Conservation (phyloP, 35 echinoderm and acorn worm species). For the Heliocidaris tuberculata region DNA sequence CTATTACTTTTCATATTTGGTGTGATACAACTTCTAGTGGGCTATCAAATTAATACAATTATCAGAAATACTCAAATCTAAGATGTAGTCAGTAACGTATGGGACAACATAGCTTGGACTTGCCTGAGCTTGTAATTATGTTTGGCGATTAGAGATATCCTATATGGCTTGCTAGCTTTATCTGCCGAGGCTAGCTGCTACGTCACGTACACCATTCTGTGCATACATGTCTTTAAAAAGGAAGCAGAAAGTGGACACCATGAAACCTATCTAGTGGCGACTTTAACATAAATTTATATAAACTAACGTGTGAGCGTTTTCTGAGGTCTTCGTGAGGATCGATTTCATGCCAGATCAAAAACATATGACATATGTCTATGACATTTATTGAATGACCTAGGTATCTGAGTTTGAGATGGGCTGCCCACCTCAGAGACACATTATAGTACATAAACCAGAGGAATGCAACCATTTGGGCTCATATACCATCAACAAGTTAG, state of each 20-base stretch:
- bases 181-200: no score
- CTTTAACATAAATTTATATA: neutral
- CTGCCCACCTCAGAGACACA: conserved; percentile 46
- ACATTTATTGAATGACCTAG: neutral
- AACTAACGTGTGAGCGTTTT: neutral
- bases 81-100: no score
- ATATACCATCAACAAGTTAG: conserved; percentile 37
- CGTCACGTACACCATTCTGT: no score
- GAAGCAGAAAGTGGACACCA: neutral
- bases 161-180: no score
- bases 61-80: no score
- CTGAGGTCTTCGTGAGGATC: neutral
- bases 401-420: conserved; percentile 28
- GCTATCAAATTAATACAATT: no score
- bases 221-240: no score
- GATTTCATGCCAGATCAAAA: neutral
- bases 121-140: no score
- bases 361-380: neutral
- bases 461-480: conserved; percentile 22
- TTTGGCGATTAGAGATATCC: no score
- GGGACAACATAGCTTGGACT: no score
- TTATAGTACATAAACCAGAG: conserved; percentile 41
- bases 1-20: no score
- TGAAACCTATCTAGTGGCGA: neutral
- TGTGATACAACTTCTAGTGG: no score